phyloP scores from a whole-genome alignment of 2,113 vertebrate species.

The Caloenas nicobarica region DNA sequence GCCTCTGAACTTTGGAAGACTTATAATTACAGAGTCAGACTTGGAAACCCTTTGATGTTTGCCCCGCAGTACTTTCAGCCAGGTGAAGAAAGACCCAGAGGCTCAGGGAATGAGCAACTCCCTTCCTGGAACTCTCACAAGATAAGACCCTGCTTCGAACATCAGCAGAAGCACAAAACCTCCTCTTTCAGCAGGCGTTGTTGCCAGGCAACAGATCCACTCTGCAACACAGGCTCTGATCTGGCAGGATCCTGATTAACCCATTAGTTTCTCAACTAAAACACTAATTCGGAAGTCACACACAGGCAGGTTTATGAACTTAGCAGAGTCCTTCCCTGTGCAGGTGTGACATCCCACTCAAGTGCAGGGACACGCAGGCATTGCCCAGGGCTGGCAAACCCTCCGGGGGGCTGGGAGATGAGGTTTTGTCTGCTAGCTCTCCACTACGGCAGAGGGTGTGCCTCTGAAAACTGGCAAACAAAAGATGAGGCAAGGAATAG shows the following conservation, averaged over 20 bases:
- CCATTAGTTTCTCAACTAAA: slow-evolving; percentile 53
- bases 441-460: background rate
- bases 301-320: background rate
- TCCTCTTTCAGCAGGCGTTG: slow-evolving; percentile 40
- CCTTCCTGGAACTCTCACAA: slow-evolving; percentile 20
- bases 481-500: slow-evolving; percentile 45
- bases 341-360: background rate
- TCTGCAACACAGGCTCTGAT: slow-evolving; percentile 20
- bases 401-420: fast-evolving
- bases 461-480: background rate
- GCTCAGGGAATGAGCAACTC: slow-evolving; percentile 37
- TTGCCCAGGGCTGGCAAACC: fast-evolving
- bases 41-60: slow-evolving; percentile 10
- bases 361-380: background rate
- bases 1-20: background rate
- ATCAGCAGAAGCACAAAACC: slow-evolving; percentile 30
- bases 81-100: background rate
- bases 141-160: background rate
- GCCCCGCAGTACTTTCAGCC: background rate
- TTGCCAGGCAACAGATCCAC: slow-evolving; percentile 71
- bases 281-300: background rate
- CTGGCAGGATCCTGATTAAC: slow-evolving; percentile 18
- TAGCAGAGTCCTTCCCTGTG: background rate
- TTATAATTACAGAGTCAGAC: background rate
- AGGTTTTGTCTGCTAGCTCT: background rate